Conservation (phyloP, 2,113 vertebrate genomes). For the Lanius ludovicianus region DNA sequence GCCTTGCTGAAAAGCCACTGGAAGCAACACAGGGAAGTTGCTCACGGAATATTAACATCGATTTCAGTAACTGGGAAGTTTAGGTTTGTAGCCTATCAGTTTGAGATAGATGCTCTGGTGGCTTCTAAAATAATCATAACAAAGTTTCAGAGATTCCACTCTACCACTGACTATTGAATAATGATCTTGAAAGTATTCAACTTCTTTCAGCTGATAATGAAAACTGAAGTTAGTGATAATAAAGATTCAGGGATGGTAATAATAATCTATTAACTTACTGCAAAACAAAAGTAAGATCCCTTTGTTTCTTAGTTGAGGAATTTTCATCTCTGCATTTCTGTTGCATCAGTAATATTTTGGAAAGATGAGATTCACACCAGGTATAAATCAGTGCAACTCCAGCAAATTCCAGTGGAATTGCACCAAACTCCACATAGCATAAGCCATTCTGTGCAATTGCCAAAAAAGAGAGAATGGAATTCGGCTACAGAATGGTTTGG, state of each 20-base stretch:
- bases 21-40: neutral
- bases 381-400: slow-evolving; percentile 34
- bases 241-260: neutral
- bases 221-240: neutral
- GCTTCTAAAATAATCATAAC: neutral
- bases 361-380: neutral
- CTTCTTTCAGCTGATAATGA: neutral
- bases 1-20: neutral
- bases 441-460: neutral
- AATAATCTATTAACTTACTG: neutral
- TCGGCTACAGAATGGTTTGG: neutral
- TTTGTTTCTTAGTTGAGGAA: neutral
- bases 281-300: neutral
- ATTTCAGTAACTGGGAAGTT: neutral
- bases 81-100: neutral
- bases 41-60: neutral
- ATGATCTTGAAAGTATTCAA: neutral
- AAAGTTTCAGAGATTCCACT: neutral
- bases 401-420: slow-evolving; percentile 29
- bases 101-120: neutral
- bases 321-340: neutral
- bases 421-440: neutral
- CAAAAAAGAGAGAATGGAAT: slow-evolving; percentile 11
- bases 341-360: neutral
- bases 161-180: neutral